A percentile compares a stretch with the other conserved stretches of the same genome.
phyloP scores from a whole-genome alignment of 2,888 invertebrate genomes.

The Dryobota labecula region DNA sequence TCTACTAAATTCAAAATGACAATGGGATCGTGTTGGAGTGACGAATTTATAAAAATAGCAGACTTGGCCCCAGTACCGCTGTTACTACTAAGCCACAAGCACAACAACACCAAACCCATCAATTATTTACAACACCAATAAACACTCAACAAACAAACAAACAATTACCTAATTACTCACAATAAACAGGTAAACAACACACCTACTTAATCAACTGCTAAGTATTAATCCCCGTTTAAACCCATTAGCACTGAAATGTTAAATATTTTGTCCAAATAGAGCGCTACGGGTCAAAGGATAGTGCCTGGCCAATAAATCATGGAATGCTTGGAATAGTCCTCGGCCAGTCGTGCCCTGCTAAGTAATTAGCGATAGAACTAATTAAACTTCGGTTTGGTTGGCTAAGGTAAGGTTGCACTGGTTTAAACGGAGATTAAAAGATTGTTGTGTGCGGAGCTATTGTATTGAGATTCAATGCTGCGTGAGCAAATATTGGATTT shows the following conservation, averaged over 20 bases:
- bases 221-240: slow-evolving; percentile 44
- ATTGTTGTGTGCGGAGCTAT: slow-evolving; percentile 25
- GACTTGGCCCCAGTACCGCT: too few relatives aligned
- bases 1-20: too few relatives aligned
- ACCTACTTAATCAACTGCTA: slow-evolving; percentile 40
- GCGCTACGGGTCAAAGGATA: slow-evolving; percentile 64
- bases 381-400: slow-evolving; percentile 74
- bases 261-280: slow-evolving; percentile 64
- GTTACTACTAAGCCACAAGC: too few relatives aligned
- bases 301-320: slow-evolving; percentile 71
- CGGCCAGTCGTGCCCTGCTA: slow-evolving; percentile 81
- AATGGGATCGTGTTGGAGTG: too few relatives aligned
- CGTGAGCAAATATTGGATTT: slow-evolving; percentile 6
- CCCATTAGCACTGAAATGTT: slow-evolving; percentile 54
- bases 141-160: background rate
- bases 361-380: slow-evolving; percentile 87
- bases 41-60: too few relatives aligned
- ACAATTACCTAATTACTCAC: slow-evolving; percentile 4
- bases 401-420: slow-evolving; percentile 64
- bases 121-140: background rate
- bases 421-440: slow-evolving; percentile 43
- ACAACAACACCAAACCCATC: background rate
- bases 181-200: slow-evolving; percentile 21
- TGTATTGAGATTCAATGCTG: slow-evolving; percentile 27
- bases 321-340: slow-evolving; percentile 76